Base-by-base conservation (phyloP, 2,797 vertebrate genomes). In the Trachurus trachurus region DNA sequence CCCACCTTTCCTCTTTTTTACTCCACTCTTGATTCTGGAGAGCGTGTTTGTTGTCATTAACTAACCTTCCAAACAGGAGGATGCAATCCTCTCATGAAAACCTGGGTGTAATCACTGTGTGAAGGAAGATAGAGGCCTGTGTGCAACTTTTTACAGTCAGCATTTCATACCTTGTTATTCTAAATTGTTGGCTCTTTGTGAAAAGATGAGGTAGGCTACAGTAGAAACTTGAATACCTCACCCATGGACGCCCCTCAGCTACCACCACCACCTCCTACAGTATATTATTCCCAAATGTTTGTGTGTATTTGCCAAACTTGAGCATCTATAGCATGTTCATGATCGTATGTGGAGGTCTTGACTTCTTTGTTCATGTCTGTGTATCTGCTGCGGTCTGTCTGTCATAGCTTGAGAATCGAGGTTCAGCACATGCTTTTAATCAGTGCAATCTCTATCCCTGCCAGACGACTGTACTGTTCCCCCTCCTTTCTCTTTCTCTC, bases 401-500 rank as follows among this genome's bases (percentile, higher is more conserved):
- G 84, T 91, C 83, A 78, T 69, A 80, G 70, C 52, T 79, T 68
- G 65, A 69, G 74, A 88, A 78, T 76, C 47, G 40, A 63, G 77
- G 76, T 65, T 86, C 77, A 74, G 69, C 91, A 91, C 85, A 92
- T 93, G 91, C 82, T 94, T 93, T 78, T 83, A 89, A 93, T 94
- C 87, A 93, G 80, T 49, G 50, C 65, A 11, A 78, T 69, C 72
- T 79, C 40, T 77, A 63, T 60, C 64, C 75, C 45, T 79, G 83
- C 84, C 83, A 89, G 86, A 87, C 49, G 44, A 58, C 78, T 73
- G 78, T 57, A 77, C 69, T 57, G 49, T 39, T 54, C 69, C 67
- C 82, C 74, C 67, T 42, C 54, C 54, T 37, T 47, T 49, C 60
- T 68, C 68, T 69, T 44, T 74, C 71, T 39, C 11, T 49, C 60